phyloP scores from a whole-genome alignment of 2,113 vertebrate species.

The Thinocorus orbignyianus region DNA sequence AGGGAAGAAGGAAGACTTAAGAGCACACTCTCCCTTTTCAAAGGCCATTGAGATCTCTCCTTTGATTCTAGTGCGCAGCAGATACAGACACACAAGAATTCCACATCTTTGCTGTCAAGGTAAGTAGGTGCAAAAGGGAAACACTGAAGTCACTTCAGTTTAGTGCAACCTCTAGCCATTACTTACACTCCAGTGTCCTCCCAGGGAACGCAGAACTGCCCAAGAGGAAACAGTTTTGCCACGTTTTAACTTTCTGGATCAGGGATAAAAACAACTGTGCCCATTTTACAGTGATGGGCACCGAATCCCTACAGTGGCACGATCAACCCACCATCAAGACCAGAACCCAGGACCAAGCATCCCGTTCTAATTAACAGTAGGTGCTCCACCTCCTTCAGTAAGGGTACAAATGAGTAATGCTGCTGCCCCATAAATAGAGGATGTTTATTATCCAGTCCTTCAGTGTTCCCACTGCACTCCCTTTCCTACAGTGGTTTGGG shows the following conservation, averaged over 20 bases:
- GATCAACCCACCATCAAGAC: background rate
- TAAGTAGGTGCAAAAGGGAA: background rate
- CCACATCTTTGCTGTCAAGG: background rate
- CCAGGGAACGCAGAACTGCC: background rate
- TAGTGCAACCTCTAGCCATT: background rate
- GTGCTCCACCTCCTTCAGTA: background rate
- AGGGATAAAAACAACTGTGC: background rate
- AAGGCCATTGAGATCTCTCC: rapidly evolving
- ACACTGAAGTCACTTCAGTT: background rate
- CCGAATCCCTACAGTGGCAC: background rate
- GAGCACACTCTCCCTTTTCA: background rate
- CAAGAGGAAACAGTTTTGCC: background rate
- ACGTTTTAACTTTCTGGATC: background rate
- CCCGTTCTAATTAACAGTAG: background rate
- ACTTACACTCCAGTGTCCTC: background rate
- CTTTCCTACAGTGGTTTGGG: background rate
- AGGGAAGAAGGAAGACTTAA: background rate
- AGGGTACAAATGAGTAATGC: background rate
- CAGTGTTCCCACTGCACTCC: background rate
- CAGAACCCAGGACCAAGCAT: background rate
- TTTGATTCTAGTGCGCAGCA: background rate
- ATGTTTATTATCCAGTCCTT: background rate
- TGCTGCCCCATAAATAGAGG: background rate
- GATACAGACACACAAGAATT: background rate
- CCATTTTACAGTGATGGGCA: background rate